Base-by-base conservation (phyloP, 2,113 vertebrate genomes). In the Chloroceryle aenea region DNA sequence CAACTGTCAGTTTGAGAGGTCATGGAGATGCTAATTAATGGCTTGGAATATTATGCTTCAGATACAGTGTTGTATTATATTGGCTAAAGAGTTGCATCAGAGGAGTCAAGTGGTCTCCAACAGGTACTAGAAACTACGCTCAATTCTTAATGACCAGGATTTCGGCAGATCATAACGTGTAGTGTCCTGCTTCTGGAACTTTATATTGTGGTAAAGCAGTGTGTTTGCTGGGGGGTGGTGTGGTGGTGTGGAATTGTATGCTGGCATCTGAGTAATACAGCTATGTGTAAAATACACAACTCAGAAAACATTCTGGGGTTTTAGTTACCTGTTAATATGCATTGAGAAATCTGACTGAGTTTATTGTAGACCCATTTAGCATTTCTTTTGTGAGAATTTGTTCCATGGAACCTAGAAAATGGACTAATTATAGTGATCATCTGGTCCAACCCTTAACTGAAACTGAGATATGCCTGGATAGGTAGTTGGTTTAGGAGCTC, bases 191-290 rank as follows among this genome's bases (percentile, higher is more conserved):
- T 66, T 74, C 32, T 67, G 23, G 21, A 56, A 34, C 20, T 69
- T 45, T 15, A 1, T 59, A 2, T 56, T 79, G 5, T 18, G n/a
- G 10, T 43, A 32, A 86, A 61, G 14, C 7, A 45, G 12, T 34
- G 1, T 38, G 47, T 78, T 91, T 5, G 2, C 43, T 61, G 10
- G 9, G 29, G 14, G 12, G 8, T 1, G 3, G 10, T 52, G 50
- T 14, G 26, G 12, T 26, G 50, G 25, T 13, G 7, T 1, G 3
- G 12, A 12, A 4, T 4, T n/a, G 2, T 32, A 26, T 64, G 25
- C 21, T 63, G 82, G 12, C 19, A 5, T 62, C 16, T 29, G 29
- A 64, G 16, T 75, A 53, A 25, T 68, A 12, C 3, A 79, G 9
- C 34, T 72, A 3, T 36, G 14, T 86, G 21, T 86, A 48, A 84